Evolutionary conservation across 2,888 invertebrate genomes (phyloP), one percentile per base, ranked within the genome.

Genomic region (Plebejus melissa): DNA sequence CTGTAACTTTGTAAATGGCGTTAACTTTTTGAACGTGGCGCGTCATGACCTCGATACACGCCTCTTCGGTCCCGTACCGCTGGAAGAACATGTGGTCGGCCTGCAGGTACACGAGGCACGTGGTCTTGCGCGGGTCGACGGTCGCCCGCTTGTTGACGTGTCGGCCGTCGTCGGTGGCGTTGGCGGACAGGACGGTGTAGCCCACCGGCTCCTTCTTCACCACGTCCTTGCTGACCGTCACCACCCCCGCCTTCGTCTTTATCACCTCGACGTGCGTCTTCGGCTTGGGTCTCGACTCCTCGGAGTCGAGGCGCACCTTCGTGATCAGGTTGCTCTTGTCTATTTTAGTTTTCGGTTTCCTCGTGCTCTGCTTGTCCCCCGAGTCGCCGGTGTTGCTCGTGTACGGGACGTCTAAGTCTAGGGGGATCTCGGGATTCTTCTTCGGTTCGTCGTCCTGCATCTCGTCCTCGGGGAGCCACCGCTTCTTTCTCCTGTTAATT

Each of bases 31-130:
- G 98, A 54, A 98, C 98, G 87, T 98, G 98, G 75, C 98, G 94
- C 7, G 98, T 98, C 95, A 99, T 98, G 77, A 98, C 98, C 89
- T 98, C 98, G 81, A 98, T 98, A 86, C 98, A 98, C 1, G 98
- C 97, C 87, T 98, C 98, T 83, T 98, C 98, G 3, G 97, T 97
- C 76, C 98, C 98, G 91, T 99, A 98, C 90, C 98, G 96, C 85
- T 98, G 96, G 91, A 97, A 99, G 90, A 99, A 98, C 90, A 98
- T 96, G 90, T 99, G 99, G 91, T 98, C 98, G 4, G 99, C 99
- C 90, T 99, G 98, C 83, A 99, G 94, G 88, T 98, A 99, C 76
- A 99, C 94, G 95, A 98, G 97, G 85, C 99, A 99, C 0, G 98
- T 98, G 60, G 97, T 98, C 88, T 98, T 98, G 82, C 96, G 95